These are phyloP conservation scores for Nomada fabriciana DNA, from an alignment of 2,888 invertebrate species.

Conservation along the genomic window DNA sequence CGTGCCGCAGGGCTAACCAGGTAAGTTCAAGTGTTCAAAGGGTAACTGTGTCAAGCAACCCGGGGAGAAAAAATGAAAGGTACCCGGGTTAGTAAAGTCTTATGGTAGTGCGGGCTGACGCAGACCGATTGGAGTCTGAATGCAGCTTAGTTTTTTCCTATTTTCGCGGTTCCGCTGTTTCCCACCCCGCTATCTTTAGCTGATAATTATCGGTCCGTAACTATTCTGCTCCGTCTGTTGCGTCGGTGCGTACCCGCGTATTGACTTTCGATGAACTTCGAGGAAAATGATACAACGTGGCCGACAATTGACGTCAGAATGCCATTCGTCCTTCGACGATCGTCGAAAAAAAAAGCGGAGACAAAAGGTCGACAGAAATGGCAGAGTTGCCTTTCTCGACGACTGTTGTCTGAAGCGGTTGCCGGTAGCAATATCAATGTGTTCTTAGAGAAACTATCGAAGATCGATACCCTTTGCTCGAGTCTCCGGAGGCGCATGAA, in stretches of 20 bases:
- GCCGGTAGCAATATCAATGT: conserved; percentile 1
- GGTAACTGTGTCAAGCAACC: not conserved
- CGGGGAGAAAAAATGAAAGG: not conserved
- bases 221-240: not conserved
- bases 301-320: conserved; percentile 14
- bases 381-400: not conserved
- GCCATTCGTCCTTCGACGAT: not conserved
- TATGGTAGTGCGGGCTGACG: conserved; percentile 28
- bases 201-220: conserved; percentile 34
- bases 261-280: too few relatives aligned
- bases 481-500: conserved; percentile 27
- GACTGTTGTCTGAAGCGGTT: not conserved
- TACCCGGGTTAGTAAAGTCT: conserved; percentile 19
- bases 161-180: conserved; percentile 34
- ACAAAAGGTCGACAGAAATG: not conserved
- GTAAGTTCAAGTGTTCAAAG: too few relatives aligned
- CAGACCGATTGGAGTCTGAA: conserved; percentile 31
- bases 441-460: conserved; percentile 34
- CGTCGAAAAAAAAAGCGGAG: not conserved
- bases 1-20: not conserved
- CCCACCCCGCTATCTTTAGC: conserved; percentile 12
- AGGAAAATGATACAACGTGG: not conserved
- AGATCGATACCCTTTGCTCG: conserved; percentile 26
- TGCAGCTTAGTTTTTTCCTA: conserved; percentile 4
- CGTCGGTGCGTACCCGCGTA: not conserved